phyloP scores from a whole-genome alignment of 2,113 vertebrate genomes.

The Ovis canadensis region DNA sequence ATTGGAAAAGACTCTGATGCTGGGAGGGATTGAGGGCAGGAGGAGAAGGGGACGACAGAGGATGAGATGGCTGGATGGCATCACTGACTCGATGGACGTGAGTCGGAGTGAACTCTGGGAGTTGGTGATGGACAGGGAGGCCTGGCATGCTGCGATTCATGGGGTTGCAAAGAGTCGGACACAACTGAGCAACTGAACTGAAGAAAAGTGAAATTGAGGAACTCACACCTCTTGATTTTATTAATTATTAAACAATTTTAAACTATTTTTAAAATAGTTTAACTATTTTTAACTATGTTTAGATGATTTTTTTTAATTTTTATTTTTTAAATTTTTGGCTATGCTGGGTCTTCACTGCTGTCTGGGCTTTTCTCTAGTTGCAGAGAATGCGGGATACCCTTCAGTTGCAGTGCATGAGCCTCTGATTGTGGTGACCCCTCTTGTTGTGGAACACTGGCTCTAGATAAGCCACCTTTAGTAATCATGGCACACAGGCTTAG shows the following conservation, averaged over 20 bases:
- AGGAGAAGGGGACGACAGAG: too few relatives aligned
- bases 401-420: background rate
- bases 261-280: background rate
- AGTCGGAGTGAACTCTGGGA: too few relatives aligned
- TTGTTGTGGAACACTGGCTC: background rate
- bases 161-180: rapidly evolving
- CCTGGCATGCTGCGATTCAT: too few relatives aligned
- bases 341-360: background rate
- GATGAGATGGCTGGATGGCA: too few relatives aligned
- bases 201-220: background rate
- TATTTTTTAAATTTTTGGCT: background rate
- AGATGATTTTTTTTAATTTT: background rate
- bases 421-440: background rate
- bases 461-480: background rate
- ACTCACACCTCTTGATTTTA: background rate
- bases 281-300: background rate
- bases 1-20: too few relatives aligned
- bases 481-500: background rate
- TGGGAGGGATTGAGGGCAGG: too few relatives aligned
- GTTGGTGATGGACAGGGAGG: too few relatives aligned
- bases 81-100: too few relatives aligned
- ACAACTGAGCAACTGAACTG: too few relatives aligned
- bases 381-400: background rate
- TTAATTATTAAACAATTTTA: background rate
- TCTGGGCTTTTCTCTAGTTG: background rate